Base-by-base conservation (phyloP, 2,113 vertebrate species). In the Anguilla japonica region DNA sequence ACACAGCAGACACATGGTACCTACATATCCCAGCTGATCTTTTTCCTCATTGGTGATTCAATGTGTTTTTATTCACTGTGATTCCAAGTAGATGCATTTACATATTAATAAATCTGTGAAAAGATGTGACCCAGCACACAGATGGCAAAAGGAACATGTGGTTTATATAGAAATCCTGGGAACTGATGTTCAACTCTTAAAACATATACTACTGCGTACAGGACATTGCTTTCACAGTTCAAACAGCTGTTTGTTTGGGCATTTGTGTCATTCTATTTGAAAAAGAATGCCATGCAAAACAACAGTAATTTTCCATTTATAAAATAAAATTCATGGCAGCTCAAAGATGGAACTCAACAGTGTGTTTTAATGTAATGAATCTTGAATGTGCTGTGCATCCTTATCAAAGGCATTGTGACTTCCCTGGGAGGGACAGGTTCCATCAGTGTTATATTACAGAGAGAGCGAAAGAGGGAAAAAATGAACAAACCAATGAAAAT, bases 71-170 rank as follows among this genome's bases (percentile, higher is more conserved):
- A 41, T 57, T 79, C 41, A 29, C 22, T 46, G 50, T 79, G 75
- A 80, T 53, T 53, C 46, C 43, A 40, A 26, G 13, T 41, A 56
- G 71, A 80, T 29, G 4, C 41, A 80, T 85, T 85, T 78, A 80
- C 50, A 80, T 85, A 41, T 80, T 34, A 50, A 57, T 85, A 85
- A 85, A 85, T 85, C 75, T 85, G 78, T 39, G 20, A 26, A 39
- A 60, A 85, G 34, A 85, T 80, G 67, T 57, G 34, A 57, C 39
- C 53, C 78, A 67, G 43, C 84, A 34, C 75, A 41, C 34, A 78
- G 20, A 20, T n/a, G 46, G 18, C 75, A 16, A 40, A 80, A 57
- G n/a, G 46, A 78, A 41, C 41, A 26, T 13, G 60, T 26, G 67
- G 75, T 71, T 63, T 6, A 43, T 8, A 41, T 39, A 5, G 15